Conservation (phyloP, 2,888 invertebrate species). For the Hyposoter didymator region DNA sequence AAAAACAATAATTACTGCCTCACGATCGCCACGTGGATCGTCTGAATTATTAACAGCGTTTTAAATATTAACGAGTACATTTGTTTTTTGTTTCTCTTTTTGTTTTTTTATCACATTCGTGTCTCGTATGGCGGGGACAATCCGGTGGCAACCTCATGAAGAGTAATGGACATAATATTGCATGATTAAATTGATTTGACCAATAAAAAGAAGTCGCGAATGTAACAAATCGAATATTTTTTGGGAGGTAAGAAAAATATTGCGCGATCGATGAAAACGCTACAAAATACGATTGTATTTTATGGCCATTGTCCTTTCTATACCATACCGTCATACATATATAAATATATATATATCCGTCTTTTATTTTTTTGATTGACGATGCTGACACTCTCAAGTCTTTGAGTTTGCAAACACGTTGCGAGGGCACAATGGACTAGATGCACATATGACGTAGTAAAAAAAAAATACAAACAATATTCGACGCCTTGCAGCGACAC, state of each 20-base stretch:
- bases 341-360: constrained; percentile 12
- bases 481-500: constrained; percentile 43
- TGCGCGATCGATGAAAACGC: constrained; percentile 19
- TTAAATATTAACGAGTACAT: constrained; percentile 47
- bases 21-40: constrained; percentile 22
- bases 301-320: constrained; percentile 43
- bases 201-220: constrained; percentile 30
- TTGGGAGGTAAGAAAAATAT: constrained; percentile 10
- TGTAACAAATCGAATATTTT: constrained; percentile 13
- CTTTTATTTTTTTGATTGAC: constrained; percentile 37
- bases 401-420: constrained; percentile 68
- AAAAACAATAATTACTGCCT: constrained; percentile 12
- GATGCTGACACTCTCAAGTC: constrained; percentile 37
- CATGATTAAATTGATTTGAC: constrained; percentile 42
- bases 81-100: constrained; percentile 6
- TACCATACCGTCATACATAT: constrained; percentile 11
- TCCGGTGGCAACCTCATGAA: constrained; percentile 44
- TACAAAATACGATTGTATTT: constrained; percentile 6
- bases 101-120: constrained; percentile 56
- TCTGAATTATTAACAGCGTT: constrained; percentile 43
- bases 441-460: constrained; percentile 77
- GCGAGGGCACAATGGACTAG: constrained; percentile 79
- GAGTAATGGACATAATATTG: constrained; percentile 13
- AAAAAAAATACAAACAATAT: constrained; percentile 41
- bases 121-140: constrained; percentile 57